A percentile compares a stretch with the other conserved stretches of the same genome.
These are phyloP conservation scores for Anolis apletophallus DNA, from an alignment of 2,797 vertebrate species.

Conservation along the genomic window DNA sequence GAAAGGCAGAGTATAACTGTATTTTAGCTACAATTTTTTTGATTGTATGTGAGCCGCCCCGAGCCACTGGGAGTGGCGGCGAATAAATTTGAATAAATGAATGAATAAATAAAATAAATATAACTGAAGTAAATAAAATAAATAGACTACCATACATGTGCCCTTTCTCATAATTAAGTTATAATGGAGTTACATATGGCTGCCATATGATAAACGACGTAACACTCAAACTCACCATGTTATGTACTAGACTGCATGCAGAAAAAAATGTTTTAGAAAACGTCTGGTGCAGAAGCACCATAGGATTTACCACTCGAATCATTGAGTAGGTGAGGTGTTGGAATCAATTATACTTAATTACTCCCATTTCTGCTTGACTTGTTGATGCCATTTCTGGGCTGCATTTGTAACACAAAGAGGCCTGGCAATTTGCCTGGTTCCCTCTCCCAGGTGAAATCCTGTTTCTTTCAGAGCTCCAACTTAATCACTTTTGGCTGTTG, in stretches of 20 bases:
- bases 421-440: not conserved
- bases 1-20: no score
- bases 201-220: not conserved
- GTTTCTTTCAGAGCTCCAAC: not conserved
- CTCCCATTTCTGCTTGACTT: not conserved
- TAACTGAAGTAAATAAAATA: no score
- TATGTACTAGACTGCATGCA: not conserved
- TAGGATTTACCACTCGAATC: constrained; percentile 20
- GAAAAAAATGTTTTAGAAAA: not conserved
- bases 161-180: not conserved
- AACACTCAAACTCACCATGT: not conserved
- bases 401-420: not conserved
- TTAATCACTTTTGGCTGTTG: not conserved
- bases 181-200: not conserved
- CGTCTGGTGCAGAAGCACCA: not conserved
- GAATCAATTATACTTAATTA: not conserved
- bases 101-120: no score
- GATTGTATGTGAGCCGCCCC: no score
- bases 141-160: not conserved
- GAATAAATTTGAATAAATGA: no score
- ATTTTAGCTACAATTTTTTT: no score
- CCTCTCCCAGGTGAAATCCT: not conserved
- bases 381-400: not conserved
- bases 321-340: not conserved
- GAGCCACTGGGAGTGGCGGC: no score